Evolutionary conservation across 2,888 invertebrate genomes (phyloP).

Genomic region (Melinaea marsaeus): DNA sequence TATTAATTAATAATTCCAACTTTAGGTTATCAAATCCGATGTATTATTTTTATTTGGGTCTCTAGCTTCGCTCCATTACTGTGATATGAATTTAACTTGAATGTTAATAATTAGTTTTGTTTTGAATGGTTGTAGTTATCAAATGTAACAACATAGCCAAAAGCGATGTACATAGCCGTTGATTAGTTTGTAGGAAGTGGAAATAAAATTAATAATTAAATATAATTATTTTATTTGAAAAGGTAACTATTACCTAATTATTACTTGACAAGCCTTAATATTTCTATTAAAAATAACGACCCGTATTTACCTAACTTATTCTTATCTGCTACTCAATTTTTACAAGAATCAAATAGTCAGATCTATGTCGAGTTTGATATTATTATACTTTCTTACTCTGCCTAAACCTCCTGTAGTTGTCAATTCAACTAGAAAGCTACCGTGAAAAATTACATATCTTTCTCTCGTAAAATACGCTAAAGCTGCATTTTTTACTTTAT

Average conservation of each 20-base stretch:
- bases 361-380: no score
- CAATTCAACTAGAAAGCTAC: no score
- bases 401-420: no score
- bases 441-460: no score
- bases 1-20: conserved; percentile 25
- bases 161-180: conserved; percentile 70
- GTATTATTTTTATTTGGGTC: conserved; percentile 13
- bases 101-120: conserved; percentile 14
- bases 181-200: conserved; percentile 71
- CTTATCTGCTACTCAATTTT: no score
- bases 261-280: background rate
- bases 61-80: conserved; percentile 16
- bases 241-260: background rate
- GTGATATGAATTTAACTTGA: conserved; percentile 26
- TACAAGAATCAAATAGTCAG: no score
- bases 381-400: no score
- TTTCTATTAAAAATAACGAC: background rate
- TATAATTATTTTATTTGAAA: conserved; percentile 26
- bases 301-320: no score
- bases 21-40: conserved; percentile 11
- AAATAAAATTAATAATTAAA: conserved; percentile 46
- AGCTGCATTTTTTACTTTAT: no score
- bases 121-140: conserved; percentile 13
- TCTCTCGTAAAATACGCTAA: no score
- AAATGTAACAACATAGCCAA: conserved; percentile 18